Base-by-base conservation (phyloP, 2,888 invertebrate genomes). In the Suillia variegata region DNA sequence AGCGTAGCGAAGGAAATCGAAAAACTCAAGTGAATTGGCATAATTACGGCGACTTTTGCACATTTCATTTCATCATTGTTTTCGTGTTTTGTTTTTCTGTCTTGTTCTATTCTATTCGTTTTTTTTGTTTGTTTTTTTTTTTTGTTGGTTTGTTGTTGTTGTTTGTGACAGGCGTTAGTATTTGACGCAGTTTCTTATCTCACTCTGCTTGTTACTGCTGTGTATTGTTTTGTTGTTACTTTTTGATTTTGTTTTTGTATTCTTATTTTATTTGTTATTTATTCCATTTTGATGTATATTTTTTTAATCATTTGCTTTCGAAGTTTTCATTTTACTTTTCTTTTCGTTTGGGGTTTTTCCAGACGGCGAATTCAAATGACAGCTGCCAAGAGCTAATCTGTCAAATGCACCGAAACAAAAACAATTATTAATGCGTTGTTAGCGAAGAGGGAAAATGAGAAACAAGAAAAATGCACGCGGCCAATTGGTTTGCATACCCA, bases 1-100 rank as follows among this genome's bases (percentile, higher is more conserved):
- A 74, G 79, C 79, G n/a, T n/a, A n/a, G n/a, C n/a, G n/a, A n/a
- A n/a, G n/a, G 77, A 77, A 78, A 78, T 79, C 78, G 73, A 79
- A 78, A 74, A 75, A 78, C 70, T 74, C 74, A 74, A 77, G 75
- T 78, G 76, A 76, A 78, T 78, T 77, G 73, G 75, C 77, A 78
- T 78, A 78, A 78, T 78, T 78, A 78, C 77, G 74, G 73, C 71
- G 67, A 77, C 74, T 65, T 77, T 74, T 78, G 73, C 73, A 78
- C 77, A 76, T 75, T 77, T 75, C 74, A 70, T 69, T 77, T 78
- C 73, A 76, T 74, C 76, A 66, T 75, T 74, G 67, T 73, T 63
- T 34, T 62, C 57, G 62, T 64, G 52, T 59, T 61, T 61, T 61
- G 42, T 55, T 51, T 47, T 59, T 62, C 51, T 64, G 33, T 54